Base-by-base conservation (phyloP, 2,888 invertebrate genomes). In the Ophion costatus region DNA sequence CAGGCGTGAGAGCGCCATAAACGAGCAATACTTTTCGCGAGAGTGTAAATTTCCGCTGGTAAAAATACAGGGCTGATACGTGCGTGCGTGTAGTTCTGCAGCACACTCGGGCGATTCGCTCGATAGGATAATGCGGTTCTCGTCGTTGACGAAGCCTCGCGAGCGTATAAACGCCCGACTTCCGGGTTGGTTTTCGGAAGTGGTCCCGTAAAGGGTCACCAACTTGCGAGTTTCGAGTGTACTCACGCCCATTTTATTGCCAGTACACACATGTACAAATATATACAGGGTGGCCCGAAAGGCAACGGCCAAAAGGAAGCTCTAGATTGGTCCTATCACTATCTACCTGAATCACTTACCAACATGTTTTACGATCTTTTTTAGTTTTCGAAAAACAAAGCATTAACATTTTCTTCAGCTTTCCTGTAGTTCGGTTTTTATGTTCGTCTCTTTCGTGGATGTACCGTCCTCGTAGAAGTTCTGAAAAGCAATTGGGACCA, bases 221-320 rank as follows among this genome's bases (percentile, higher is more conserved):
- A 17, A 51, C 59, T 59, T 59, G 42, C 67, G 57, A 67, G 17
- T 14, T 64, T 66, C 71, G 33, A 22, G 59, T 33, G 57, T 74
- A 59, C 59, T 80, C 80, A 29, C 42, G 42, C 57, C 73, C 42
- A 61, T 66, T 80, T 67, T 80, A 80, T 74, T 51, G 56, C 56
- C 11, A 45, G 45, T 45, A 45, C 56, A 61, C 57, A 64, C 42
- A 78, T 20, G 20, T n/a, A n/a, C 45, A 45, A 10, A 11, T 10
- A 45, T 45, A 45, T 45, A 45, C 14, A 45, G 45, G 45, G 45
- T 45, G 14, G 14, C 14, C 45, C 11, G 45, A 14, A 45, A 45
- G 10, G 14, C 4, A 9, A 38, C 9, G 9, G 0, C 38, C 9
- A 9, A 29, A 38, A 38, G 38, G 9, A 38, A 38, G 1, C 6